These are phyloP conservation scores for Dastarcus helophoroides DNA, from an alignment of 2,888 invertebrate species.

Conservation along the genomic window DNA sequence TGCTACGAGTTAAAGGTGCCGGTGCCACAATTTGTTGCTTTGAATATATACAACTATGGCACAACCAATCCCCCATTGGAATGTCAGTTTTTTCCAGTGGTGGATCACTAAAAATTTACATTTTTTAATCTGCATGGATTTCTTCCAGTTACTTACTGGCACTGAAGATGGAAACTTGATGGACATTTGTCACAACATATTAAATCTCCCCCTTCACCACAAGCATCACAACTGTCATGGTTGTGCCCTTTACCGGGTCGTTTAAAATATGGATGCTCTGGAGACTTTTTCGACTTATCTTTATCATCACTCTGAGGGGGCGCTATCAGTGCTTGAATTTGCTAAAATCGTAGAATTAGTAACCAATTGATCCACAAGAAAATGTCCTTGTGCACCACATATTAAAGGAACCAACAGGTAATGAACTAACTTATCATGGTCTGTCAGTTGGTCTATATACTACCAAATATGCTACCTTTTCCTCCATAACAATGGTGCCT, in stretches of 20 bases:
- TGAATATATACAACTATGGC: slow-evolving; percentile 63
- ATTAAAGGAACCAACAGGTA: no score
- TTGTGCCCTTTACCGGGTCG: slow-evolving; percentile 82
- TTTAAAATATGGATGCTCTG: slow-evolving; percentile 71
- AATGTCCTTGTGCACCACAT: no score
- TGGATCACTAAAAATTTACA: slow-evolving; percentile 59
- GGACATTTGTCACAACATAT: slow-evolving; percentile 95
- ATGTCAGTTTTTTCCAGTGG: slow-evolving; percentile 82
- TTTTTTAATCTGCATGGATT: not conserved
- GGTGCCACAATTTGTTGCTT: slow-evolving; percentile 32
- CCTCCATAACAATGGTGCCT: no score
- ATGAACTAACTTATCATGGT: no score
- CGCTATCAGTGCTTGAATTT: slow-evolving; percentile 79
- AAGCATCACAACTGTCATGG: slow-evolving; percentile 88
- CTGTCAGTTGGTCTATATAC: no score
- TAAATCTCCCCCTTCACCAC: slow-evolving; percentile 87
- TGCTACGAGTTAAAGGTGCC: slow-evolving; percentile 19
- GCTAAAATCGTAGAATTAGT: slow-evolving; percentile 55
- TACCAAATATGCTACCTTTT: no score
- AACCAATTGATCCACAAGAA: slow-evolving; percentile 13
- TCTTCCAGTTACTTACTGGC: slow-evolving; percentile 63
- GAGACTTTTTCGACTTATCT: slow-evolving; percentile 43
- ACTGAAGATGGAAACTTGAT: slow-evolving; percentile 88
- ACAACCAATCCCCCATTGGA: slow-evolving; percentile 85
- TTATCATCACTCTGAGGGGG: slow-evolving; percentile 66